Conservation (phyloP, 2,113 vertebrate genomes). For the Telmatochromis brichardi region DNA sequence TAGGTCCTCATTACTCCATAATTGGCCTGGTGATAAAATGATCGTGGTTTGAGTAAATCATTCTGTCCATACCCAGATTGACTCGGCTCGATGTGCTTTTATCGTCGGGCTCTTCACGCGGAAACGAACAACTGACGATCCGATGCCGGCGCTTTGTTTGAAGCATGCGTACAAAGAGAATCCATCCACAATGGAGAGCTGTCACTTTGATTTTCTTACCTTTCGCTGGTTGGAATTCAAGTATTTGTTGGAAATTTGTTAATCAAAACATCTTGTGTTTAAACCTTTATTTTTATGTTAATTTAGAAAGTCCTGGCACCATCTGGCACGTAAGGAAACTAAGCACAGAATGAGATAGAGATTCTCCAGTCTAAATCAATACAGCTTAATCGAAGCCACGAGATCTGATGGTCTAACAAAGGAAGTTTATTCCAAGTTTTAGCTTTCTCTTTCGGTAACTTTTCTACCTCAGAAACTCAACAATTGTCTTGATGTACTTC, state of each 20-base stretch:
- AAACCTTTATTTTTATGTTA: not conserved
- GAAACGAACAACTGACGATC: slow-evolving; percentile 1
- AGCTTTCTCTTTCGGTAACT: not conserved
- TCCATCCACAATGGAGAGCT: not conserved
- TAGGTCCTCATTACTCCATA: slow-evolving; percentile 63
- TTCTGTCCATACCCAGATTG: slow-evolving; percentile 13
- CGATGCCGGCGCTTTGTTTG: not conserved
- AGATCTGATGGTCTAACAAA: not conserved
- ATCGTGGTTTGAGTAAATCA: slow-evolving; percentile 51
- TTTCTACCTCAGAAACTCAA: not conserved
- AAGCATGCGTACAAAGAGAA: not conserved
- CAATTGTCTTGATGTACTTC: not conserved
- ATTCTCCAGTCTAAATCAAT: not conserved
- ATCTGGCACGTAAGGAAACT: not conserved
- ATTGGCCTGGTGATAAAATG: slow-evolving; percentile 64
- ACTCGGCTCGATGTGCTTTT: not conserved
- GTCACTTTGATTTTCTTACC: slow-evolving; percentile 1
- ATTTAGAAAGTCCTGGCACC: not conserved
- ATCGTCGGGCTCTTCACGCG: not conserved
- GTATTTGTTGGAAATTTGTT: not conserved
- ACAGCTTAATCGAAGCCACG: not conserved
- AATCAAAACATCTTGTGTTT: slow-evolving; percentile 10
- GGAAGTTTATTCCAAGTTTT: not conserved
- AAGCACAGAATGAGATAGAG: not conserved
- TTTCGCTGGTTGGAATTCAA: not conserved